Conservation (phyloP, 1,140 invertebrate species). For the Oncopodura yosiiana region DNA sequence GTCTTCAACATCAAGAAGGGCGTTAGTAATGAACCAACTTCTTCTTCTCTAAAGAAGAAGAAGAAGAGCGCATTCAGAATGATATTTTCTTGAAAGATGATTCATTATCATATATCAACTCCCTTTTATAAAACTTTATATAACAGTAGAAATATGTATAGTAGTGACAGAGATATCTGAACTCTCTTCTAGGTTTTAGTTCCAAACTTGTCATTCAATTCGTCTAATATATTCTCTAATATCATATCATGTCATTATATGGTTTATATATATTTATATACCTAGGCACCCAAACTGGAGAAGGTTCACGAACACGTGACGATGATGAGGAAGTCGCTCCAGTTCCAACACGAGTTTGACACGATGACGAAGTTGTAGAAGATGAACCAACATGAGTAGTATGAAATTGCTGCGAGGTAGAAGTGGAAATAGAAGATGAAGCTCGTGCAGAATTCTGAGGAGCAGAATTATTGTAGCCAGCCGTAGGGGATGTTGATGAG, state of each 20-base stretch:
- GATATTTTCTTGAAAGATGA: too few relatives aligned
- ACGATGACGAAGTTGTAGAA: too few relatives aligned
- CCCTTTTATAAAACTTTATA: background rate
- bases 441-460: background rate
- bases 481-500: constrained; percentile 14
- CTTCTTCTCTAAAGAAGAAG: constrained; percentile 5
- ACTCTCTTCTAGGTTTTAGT: background rate
- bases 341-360: too few relatives aligned
- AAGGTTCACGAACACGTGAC: constrained; percentile 29
- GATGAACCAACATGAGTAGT: constrained; percentile 15
- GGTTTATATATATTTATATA: constrained; percentile 22
- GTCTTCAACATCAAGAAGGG: constrained; percentile 4
- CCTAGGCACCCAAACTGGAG: constrained; percentile 43
- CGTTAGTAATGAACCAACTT: constrained; percentile 12
- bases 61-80: constrained; percentile 14
- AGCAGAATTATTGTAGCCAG: background rate
- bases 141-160: too few relatives aligned
- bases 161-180: too few relatives aligned
- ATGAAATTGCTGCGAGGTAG: too few relatives aligned
- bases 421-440: background rate
- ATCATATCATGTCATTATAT: background rate
- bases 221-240: background rate
- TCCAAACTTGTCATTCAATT: background rate
- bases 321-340: constrained; percentile 18
- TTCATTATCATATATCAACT: constrained; percentile 4